Evolutionary conservation across 2,113 vertebrate genomes (phyloP).

Genomic region (Catagonus wagneri): DNA sequence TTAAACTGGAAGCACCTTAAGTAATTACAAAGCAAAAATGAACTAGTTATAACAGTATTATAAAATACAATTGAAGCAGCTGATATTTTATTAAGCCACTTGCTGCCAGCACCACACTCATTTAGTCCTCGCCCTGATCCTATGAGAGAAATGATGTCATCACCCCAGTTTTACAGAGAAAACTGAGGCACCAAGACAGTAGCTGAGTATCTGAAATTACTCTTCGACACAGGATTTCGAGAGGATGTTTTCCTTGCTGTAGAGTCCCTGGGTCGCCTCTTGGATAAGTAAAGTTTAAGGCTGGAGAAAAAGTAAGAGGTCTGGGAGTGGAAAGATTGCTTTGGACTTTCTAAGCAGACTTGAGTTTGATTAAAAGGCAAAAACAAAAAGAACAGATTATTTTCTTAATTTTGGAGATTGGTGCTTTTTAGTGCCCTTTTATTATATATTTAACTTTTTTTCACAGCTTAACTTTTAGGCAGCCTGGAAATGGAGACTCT

Average conservation of each 20-base stretch:
- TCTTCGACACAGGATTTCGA: background rate
- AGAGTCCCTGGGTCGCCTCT: background rate
- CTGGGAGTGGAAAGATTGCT: background rate
- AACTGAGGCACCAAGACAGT: background rate
- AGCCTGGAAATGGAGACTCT: background rate
- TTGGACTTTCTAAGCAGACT: background rate
- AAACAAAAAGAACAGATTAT: background rate
- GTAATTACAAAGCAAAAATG: background rate
- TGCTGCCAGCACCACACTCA: background rate
- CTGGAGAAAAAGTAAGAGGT: background rate
- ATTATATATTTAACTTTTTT: background rate
- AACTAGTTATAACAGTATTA: background rate
- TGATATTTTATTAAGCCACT: background rate
- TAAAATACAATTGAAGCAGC: background rate
- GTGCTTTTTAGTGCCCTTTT: slow-evolving; percentile 1
- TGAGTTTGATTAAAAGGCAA: slow-evolving; percentile 50
- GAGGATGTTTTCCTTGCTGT: background rate
- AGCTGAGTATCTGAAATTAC: background rate
- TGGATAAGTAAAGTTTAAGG: background rate
- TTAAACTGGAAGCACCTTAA: slow-evolving; percentile 21
- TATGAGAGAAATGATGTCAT: background rate
- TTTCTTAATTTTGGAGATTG: background rate
- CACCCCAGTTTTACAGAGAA: background rate
- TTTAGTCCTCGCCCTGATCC: background rate
- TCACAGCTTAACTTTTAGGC: background rate